phyloP scores from a whole-genome alignment of 2,113 vertebrate genomes.

The Romanogobio albipinnatus region DNA sequence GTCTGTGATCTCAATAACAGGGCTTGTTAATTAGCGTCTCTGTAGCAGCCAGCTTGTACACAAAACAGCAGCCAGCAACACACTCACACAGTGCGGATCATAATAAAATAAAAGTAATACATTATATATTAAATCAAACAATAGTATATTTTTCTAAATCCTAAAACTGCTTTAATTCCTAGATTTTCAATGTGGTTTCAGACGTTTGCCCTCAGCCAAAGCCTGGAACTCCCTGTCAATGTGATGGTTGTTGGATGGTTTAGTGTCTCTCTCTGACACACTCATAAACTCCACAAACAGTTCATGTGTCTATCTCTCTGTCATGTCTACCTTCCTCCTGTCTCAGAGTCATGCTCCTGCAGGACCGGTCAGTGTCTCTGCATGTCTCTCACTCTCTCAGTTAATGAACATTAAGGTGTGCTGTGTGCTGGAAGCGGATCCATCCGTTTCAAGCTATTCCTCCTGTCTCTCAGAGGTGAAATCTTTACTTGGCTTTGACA shows the following conservation, averaged over 20 bases:
- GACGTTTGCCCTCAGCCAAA: not conserved
- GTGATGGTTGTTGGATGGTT: not conserved
- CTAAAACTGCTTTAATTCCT: not conserved
- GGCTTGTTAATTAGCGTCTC: slow-evolving; percentile 71
- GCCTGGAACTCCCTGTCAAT: not conserved
- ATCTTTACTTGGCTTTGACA: slow-evolving; percentile 62
- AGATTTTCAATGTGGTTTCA: not conserved
- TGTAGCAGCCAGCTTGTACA: slow-evolving; percentile 66
- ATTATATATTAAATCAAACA: too few species aligned
- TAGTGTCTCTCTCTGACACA: not conserved
- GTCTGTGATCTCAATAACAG: slow-evolving; percentile 69
- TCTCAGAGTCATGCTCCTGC: slow-evolving; percentile 24
- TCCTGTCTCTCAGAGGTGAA: slow-evolving; percentile 49
- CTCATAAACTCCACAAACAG: slow-evolving; percentile 39
- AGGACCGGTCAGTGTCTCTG: slow-evolving; percentile 16
- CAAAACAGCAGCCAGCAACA: slow-evolving; percentile 53
- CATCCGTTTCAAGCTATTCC: slow-evolving; percentile 57
- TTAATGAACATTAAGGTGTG: slow-evolving; percentile 37
- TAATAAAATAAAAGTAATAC: not conserved
- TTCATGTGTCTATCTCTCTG: slow-evolving; percentile 12
- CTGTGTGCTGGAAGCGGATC: slow-evolving; percentile 32
- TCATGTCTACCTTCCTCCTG: slow-evolving; percentile 24
- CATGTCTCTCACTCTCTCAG: not conserved
- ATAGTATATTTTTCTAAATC: too few species aligned
- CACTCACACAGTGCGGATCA: slow-evolving; percentile 4